Percentiles rank a stretch among this genome's conserved stretches.
phyloP scores from a whole-genome alignment of 1,140 invertebrate genomes.

The Papilio aristodemus region DNA sequence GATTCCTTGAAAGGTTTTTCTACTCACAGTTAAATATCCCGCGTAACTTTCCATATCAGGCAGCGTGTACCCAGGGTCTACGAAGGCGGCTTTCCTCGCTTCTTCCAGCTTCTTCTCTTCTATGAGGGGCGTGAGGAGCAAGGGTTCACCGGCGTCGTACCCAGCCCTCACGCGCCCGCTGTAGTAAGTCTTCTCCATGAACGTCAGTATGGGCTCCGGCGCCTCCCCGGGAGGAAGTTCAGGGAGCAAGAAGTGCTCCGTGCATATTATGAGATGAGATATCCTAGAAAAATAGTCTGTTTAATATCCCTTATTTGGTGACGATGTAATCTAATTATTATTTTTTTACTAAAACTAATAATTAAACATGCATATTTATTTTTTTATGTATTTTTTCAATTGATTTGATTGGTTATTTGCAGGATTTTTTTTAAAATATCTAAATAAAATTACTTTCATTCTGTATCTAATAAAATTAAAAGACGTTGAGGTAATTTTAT shows the following conservation, averaged over 20 bases:
- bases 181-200: slow-evolving; percentile 67
- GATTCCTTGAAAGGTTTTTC: not conserved
- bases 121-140: slow-evolving; percentile 68
- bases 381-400: no score
- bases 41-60: slow-evolving; percentile 73
- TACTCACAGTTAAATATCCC: slow-evolving; percentile 71
- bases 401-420: no score
- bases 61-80: slow-evolving; percentile 62
- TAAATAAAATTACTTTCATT: no score
- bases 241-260: slow-evolving; percentile 52
- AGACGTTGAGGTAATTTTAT: no score
- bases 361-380: no score
- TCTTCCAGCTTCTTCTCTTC: slow-evolving; percentile 65
- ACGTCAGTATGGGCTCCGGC: slow-evolving; percentile 65
- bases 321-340: no score
- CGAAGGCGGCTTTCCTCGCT: slow-evolving; percentile 65
- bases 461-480: no score
- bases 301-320: no score
- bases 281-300: slow-evolving; percentile 41
- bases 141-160: slow-evolving; percentile 59
- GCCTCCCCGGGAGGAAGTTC: slow-evolving; percentile 67
- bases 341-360: no score
- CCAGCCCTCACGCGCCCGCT: slow-evolving; percentile 43
- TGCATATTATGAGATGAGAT: slow-evolving; percentile 39
- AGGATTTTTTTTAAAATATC: no score